These are phyloP conservation scores for Eupithecia insigniata DNA, from an alignment of 2,888 invertebrate genomes.

Conservation along the genomic window DNA sequence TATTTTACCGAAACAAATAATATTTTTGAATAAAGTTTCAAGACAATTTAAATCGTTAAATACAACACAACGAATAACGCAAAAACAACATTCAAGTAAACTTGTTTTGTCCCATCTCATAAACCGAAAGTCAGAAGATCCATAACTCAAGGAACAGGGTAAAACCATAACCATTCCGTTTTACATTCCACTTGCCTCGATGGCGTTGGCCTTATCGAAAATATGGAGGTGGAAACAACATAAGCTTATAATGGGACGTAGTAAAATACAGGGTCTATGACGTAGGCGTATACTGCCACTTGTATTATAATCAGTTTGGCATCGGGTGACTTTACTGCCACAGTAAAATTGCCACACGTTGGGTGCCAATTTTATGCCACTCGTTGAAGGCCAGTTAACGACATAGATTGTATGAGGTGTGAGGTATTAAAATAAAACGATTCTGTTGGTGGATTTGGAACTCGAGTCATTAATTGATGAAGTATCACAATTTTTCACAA, in stretches of 20 bases:
- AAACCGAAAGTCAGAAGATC: neutral
- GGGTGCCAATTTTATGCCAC: conserved; percentile 23
- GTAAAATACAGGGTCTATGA: conserved; percentile 6
- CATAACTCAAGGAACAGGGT: neutral
- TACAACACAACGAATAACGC: neutral
- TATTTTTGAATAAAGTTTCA: neutral
- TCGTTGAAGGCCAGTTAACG: neutral
- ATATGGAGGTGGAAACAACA: conserved; percentile 5
- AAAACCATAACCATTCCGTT: conserved; percentile 7
- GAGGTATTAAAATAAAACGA: neutral
- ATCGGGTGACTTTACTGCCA: conserved; percentile 28
- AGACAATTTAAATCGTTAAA: neutral
- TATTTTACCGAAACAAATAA: neutral
- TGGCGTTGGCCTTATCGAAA: conserved; percentile 1
- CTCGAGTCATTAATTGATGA: neutral
- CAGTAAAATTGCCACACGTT: conserved; percentile 24
- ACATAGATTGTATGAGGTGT: neutral
- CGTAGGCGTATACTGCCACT: conserved; percentile 14
- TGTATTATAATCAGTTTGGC: conserved; percentile 26
- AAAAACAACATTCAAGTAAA: neutral
- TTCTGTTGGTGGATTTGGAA: neutral
- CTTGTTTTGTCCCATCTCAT: neutral
- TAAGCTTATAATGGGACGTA: conserved; percentile 7
- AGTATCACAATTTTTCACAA: neutral
- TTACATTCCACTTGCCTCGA: conserved; percentile 8